Percentiles rank a stretch among this genome's conserved stretches.
phyloP scores from a whole-genome alignment of 2,888 invertebrate species.

The Aethes cnicana region DNA sequence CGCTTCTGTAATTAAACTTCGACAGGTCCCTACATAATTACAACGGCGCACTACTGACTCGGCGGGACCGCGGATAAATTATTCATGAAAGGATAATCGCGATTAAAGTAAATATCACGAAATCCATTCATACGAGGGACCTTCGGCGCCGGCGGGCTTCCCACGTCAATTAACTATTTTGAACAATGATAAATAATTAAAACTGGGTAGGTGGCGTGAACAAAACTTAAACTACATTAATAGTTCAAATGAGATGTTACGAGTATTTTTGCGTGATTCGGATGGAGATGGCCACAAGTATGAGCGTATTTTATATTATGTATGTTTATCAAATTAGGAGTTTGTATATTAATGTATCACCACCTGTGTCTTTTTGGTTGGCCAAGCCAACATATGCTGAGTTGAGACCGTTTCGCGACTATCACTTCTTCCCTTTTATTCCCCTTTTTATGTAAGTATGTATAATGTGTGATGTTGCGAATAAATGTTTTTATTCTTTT shows the following conservation, averaged over 20 bases:
- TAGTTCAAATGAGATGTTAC: not conserved
- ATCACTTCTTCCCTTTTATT: too few relatives aligned
- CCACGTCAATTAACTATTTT: conserved; percentile 40
- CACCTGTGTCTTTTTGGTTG: too few relatives aligned
- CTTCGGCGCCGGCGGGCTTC: conserved; percentile 34
- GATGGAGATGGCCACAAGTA: not conserved
- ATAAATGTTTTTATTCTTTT: too few relatives aligned
- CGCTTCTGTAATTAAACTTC: conserved; percentile 58
- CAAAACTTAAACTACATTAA: too few relatives aligned
- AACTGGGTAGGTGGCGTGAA: conserved; percentile 3
- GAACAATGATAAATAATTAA: conserved; percentile 29
- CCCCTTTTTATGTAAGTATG: too few relatives aligned
- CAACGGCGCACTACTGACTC: conserved; percentile 50
- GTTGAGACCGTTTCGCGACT: too few relatives aligned
- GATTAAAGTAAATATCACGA: conserved; percentile 55
- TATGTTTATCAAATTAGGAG: too few relatives aligned
- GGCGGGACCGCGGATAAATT: conserved; percentile 54
- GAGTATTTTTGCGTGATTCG: not conserved
- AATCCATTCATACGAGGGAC: conserved; percentile 49
- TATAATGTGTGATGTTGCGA: too few relatives aligned
- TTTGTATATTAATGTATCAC: too few relatives aligned
- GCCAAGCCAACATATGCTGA: too few relatives aligned
- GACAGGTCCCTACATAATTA: conserved; percentile 56
- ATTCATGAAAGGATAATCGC: conserved; percentile 64
- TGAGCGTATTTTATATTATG: too few relatives aligned